These are phyloP conservation scores for Drosophila pegasa DNA, from an alignment of 2,888 invertebrate species.

Conservation along the genomic window DNA sequence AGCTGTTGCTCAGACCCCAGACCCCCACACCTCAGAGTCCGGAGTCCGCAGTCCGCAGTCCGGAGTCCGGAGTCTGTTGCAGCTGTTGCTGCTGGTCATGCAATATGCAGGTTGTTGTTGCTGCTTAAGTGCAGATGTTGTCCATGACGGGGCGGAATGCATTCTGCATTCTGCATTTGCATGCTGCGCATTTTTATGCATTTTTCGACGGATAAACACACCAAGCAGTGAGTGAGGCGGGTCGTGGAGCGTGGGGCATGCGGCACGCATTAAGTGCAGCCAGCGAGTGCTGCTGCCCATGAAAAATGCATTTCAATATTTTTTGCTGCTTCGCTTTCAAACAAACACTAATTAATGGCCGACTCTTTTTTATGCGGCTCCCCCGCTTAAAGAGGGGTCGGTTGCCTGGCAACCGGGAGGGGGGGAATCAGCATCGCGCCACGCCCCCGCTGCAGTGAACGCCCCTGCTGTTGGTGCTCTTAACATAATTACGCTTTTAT, in stretches of 20 bases:
- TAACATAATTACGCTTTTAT: conserved; percentile 62
- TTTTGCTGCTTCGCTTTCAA: conserved; percentile 42
- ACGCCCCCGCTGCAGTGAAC: neutral
- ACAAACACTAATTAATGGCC: conserved; percentile 69
- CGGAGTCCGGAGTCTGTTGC: conserved; percentile 27
- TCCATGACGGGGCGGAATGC: conserved; percentile 21
- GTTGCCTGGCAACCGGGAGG: conserved; percentile 37
- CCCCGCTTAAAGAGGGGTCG: conserved; percentile 20
- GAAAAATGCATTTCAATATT: conserved; percentile 75
- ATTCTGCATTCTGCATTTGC: conserved; percentile 53
- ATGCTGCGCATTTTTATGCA: conserved; percentile 64
- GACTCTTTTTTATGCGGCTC: conserved; percentile 14
- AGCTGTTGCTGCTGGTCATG: conserved; percentile 42
- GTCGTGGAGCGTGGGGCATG: no score
- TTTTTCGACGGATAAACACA: conserved; percentile 61
- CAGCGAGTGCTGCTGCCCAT: conserved; percentile 42
- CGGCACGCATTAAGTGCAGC: conserved; percentile 30
- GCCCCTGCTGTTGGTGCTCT: conserved; percentile 7
- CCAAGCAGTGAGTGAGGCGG: no score
- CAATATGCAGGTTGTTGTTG: conserved; percentile 61
- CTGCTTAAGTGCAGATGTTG: conserved; percentile 58
- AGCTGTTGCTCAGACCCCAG: neutral
- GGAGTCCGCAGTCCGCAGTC: conserved; percentile 15
- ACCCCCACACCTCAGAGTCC: no score
- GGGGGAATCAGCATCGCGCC: conserved; percentile 14